Percentiles rank a stretch among this genome's conserved stretches.
These are phyloP conservation scores for Laterallus jamaicensis DNA, from an alignment of 2,113 vertebrate species.

Conservation along the genomic window DNA sequence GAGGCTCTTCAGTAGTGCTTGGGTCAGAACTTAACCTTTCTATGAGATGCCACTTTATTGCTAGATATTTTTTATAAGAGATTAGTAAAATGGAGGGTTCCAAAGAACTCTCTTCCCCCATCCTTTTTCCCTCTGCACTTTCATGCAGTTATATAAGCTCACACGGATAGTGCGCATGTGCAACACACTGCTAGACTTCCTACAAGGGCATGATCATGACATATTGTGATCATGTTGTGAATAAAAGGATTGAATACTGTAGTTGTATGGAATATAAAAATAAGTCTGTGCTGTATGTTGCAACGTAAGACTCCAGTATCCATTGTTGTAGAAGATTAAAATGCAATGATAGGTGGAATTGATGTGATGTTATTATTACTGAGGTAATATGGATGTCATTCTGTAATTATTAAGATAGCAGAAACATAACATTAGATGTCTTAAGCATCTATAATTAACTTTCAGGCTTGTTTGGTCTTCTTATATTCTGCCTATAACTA, in stretches of 20 bases:
- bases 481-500: not conserved
- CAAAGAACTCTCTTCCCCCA: not conserved
- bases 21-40: not conserved
- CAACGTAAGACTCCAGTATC: not conserved
- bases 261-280: not conserved
- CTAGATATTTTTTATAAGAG: not conserved
- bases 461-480: not conserved
- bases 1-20: not conserved
- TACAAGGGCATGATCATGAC: fast-evolving
- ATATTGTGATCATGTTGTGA: fast-evolving
- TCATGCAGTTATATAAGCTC: not conserved
- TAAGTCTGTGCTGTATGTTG: not conserved
- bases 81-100: not conserved
- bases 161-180: too few relatives aligned
- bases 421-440: not conserved
- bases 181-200: not conserved
- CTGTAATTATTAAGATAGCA: not conserved
- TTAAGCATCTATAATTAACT: not conserved
- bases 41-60: fast-evolving
- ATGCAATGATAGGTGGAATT: not conserved
- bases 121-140: not conserved
- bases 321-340: not conserved
- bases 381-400: not conserved
- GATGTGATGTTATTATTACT: not conserved
- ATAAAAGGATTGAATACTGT: not conserved